phyloP scores from a whole-genome alignment of 2,888 invertebrate species.

The Apamea crenata region DNA sequence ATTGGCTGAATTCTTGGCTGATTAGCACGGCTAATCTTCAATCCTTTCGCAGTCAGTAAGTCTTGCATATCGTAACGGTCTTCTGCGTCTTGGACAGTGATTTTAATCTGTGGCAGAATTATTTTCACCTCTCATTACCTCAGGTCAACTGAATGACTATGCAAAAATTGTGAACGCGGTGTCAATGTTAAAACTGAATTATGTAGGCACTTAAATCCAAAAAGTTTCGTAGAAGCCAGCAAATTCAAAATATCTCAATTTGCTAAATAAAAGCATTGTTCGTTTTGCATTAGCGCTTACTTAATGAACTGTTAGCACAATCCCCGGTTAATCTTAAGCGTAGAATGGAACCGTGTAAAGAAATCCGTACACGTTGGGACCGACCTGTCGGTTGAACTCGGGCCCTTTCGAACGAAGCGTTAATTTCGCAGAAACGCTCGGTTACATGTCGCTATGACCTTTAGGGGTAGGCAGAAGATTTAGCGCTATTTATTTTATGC shows the following conservation, averaged over 20 bases:
- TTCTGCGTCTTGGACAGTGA: neutral
- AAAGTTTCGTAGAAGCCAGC: neutral
- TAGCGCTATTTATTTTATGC: conserved; percentile 33
- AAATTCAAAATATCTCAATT: conserved; percentile 38
- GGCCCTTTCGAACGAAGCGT: conserved; percentile 51
- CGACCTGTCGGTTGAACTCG: conserved; percentile 51
- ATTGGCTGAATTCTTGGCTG: conserved; percentile 16
- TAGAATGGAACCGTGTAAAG: conserved; percentile 51
- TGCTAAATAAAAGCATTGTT: conserved; percentile 43
- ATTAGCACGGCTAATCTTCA: conserved; percentile 10
- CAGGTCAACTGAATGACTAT: neutral
- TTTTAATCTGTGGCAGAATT: conserved; percentile 25
- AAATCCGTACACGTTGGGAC: conserved; percentile 48
- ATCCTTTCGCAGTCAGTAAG: conserved; percentile 19
- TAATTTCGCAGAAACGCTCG: conserved; percentile 52
- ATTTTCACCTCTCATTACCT: neutral
- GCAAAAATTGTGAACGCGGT: neutral
- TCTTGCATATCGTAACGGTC: conserved; percentile 7
- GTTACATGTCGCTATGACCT: conserved; percentile 47
- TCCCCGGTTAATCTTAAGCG: conserved; percentile 40
- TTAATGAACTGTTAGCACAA: conserved; percentile 49
- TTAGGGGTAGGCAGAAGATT: conserved; percentile 44
- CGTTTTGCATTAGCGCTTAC: conserved; percentile 20
- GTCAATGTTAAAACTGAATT: neutral
- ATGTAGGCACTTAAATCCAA: neutral